Evolutionary conservation across 35 echinoderm and acorn worm species (phyloP), one percentile per base, ranked within the genome.

Genomic region (Heliocidaris erythrogramma): DNA sequence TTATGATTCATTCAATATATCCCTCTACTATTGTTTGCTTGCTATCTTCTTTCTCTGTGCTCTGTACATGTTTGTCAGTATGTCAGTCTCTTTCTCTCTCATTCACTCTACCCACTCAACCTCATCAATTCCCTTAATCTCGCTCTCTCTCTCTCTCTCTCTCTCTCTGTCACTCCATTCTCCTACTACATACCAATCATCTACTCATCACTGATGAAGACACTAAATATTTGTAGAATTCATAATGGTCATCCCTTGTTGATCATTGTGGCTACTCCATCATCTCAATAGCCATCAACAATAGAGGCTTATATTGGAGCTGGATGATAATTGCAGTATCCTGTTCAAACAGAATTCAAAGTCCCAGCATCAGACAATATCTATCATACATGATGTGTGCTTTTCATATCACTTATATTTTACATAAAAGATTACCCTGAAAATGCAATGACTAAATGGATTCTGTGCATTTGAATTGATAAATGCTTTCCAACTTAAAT

Each of bases 181-280:
- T 24, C 32, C 87, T 47, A 42, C 35, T 47, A n/a, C 24, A 89
- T 48, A 32, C 87, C 87, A 89, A 89, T 89, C 65, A 78, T 78
- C 32, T 32, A 89, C 87, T 47, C 87, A 89, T 48, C 47, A 32
- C 87, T 89, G 87, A 89, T 89, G 24, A 48, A 14, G 47, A 89
- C 87, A 13, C 31, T 89, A 32, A 89, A 89, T 89, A 89, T 89
- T 89, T 89, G 87, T 48, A 89, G 87, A 89, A 47, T 47, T 89
- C 31, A 89, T 89, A 32, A 89, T 89, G 87, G 31, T 89, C 47
- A 89, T 48, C 87, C 87, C 85, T 30, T 35, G 18, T n/a, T n/a
- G 31, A 89, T 89, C 14, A 89, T 89, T 89, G 32, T 32, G 87
- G 87, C 87, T 48, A 89, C 87, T 89, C 65, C 7, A 78, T 78